These are phyloP conservation scores for Cryptoprocta ferox DNA, from an alignment of 2,797 vertebrate genomes.

Conservation along the genomic window DNA sequence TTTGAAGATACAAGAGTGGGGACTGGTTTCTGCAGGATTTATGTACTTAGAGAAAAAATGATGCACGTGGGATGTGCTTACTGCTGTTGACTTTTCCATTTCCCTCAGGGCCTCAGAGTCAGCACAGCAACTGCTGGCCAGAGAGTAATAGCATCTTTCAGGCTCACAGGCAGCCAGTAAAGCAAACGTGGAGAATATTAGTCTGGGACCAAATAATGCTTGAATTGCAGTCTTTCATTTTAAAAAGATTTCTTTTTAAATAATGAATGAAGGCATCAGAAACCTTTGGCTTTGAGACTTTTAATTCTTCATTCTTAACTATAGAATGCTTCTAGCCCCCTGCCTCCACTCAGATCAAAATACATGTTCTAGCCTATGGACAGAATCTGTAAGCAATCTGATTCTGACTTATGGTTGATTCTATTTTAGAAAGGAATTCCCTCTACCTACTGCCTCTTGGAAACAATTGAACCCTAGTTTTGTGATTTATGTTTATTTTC, in stretches of 20 bases:
- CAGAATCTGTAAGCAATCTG: background rate
- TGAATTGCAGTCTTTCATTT: slow-evolving; percentile 26
- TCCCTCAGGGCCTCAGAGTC: slow-evolving; percentile 70
- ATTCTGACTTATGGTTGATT: background rate
- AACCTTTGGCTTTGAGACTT: slow-evolving; percentile 58
- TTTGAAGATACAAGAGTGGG: background rate
- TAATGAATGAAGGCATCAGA: slow-evolving; percentile 66
- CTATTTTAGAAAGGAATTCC: slow-evolving; percentile 25
- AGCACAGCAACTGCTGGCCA: background rate
- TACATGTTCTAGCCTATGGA: background rate
- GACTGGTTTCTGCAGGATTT: slow-evolving; percentile 17
- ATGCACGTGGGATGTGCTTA: background rate
- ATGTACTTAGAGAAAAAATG: background rate
- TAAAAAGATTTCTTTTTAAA: slow-evolving; percentile 73
- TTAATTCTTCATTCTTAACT: slow-evolving; percentile 49
- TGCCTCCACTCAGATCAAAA: background rate
- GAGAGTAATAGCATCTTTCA: slow-evolving; percentile 13
- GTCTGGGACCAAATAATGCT: slow-evolving; percentile 28
- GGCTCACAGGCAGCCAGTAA: background rate
- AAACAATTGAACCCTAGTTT: slow-evolving; percentile 23
- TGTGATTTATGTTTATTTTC: slow-evolving; percentile 45
- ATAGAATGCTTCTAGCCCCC: background rate
- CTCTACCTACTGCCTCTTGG: background rate
- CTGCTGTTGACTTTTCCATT: slow-evolving; percentile 74
- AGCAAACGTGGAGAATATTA: slow-evolving; percentile 15